These are phyloP conservation scores for Archocentrus centrarchus DNA, from an alignment of 2,113 vertebrate species.

Conservation along the genomic window DNA sequence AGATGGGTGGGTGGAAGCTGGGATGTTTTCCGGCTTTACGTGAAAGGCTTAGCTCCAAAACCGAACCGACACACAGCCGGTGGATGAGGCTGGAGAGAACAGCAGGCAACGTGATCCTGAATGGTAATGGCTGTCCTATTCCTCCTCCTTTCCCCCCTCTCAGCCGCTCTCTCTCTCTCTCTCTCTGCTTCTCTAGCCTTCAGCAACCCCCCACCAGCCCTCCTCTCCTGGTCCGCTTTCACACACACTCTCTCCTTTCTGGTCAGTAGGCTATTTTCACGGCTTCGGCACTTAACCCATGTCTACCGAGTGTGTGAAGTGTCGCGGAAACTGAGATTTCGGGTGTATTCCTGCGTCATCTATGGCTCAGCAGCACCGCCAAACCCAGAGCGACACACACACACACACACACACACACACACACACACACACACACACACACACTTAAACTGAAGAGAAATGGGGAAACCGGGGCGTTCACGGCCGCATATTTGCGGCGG, in stretches of 20 bases:
- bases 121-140: conserved; percentile 79
- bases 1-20: conserved; percentile 3
- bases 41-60: not conserved
- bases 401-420: not conserved
- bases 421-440: not conserved
- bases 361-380: conserved; percentile 45
- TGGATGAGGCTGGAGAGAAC: conserved; percentile 36
- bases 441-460: conserved; percentile 5
- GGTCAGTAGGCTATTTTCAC: conserved; percentile 38
- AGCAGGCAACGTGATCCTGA: conserved; percentile 58
- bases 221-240: conserved; percentile 22
- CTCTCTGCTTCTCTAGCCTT: conserved; percentile 24
- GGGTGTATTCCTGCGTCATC: conserved; percentile 61
- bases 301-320: conserved; percentile 38
- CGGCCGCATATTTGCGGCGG: conserved; percentile 18
- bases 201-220: conserved; percentile 37
- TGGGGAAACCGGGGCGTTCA: conserved; percentile 47
- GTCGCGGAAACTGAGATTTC: conserved; percentile 56
- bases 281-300: conserved; percentile 58
- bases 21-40: not conserved
- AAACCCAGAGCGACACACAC: conserved; percentile 8
- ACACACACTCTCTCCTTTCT: conserved; percentile 29
- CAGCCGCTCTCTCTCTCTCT: conserved; percentile 27
- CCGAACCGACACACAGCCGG: conserved; percentile 1
- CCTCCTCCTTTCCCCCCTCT: conserved; percentile 40